Evolutionary conservation across 2,888 invertebrate species (phyloP), one percentile per base, ranked within the genome.

Genomic region (Dione vanillae): DNA sequence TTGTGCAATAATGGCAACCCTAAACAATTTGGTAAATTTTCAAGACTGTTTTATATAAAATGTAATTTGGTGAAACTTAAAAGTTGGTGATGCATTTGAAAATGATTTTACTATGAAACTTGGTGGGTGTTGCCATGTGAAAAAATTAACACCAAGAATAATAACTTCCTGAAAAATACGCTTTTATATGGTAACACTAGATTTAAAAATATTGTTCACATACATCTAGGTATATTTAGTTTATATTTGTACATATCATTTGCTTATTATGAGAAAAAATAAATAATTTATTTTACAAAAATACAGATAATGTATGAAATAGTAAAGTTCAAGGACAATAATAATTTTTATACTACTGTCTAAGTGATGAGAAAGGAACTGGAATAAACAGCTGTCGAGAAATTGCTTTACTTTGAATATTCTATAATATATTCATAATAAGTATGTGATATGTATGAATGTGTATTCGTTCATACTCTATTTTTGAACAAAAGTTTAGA

Each of bases 81-180:
- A 49, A 64, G 49, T 40, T 37, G 0, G 61, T 27, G 19, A 59
- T 49, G 67, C 61, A 61, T 45, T 61, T 67, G n/a, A 58, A 37
- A 20, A 19, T 40, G 20, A 27, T 8, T 51, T 51, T 68, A 43
- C 51, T 61, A 59, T 51, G 41, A 43, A 51, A 45, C 62, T 69
- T 69, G 69, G 64, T 69, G 64, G 64, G 69, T 69, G 64, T 69
- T 69, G 69, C 69, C 69, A 69, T 64, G 62, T 56, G 64, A 69
- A 64, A 69, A 47, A 64, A 47, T 37, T 64, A 56, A 69, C 54
- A 67, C 67, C 67, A 62, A 27, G 64, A 62, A 69, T 69, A 69
- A 69, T 69, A 64, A 62, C 62, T 69, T 69, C 67, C 67, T 67
- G 61, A 51, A 64, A 69, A 69, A 45, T 69, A 69, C 62, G 69